phyloP scores from a whole-genome alignment of 2,888 invertebrate species.

The Amblyteles armatorius region DNA sequence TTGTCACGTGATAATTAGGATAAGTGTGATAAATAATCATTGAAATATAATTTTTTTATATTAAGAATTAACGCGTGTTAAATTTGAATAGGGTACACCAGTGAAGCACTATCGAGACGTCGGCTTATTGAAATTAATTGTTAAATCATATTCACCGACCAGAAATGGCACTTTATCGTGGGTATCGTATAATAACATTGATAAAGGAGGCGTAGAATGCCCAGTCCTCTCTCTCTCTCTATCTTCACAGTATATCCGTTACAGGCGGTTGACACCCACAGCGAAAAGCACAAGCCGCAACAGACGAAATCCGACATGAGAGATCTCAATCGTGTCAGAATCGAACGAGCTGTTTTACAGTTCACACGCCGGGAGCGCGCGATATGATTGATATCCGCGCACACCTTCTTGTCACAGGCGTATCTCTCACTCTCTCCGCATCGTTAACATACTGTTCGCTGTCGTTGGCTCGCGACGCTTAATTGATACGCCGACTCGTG shows the following conservation, averaged over 20 bases:
- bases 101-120: slow-evolving; percentile 1
- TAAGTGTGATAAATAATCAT: not conserved
- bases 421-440: slow-evolving; percentile 36
- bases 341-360: slow-evolving; percentile 60
- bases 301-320: slow-evolving; percentile 42
- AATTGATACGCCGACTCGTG: slow-evolving; percentile 33
- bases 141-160: slow-evolving; percentile 1
- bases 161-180: slow-evolving; percentile 11
- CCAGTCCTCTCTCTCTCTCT: not conserved
- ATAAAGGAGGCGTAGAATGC: slow-evolving; percentile 21
- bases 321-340: slow-evolving; percentile 61
- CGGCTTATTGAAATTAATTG: not conserved
- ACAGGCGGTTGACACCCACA: slow-evolving; percentile 17
- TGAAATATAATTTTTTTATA: not conserved
- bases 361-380: slow-evolving; percentile 54
- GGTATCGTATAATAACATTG: slow-evolving; percentile 19
- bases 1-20: too few species aligned
- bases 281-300: slow-evolving; percentile 28
- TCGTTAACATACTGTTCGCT: slow-evolving; percentile 75
- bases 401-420: slow-evolving; percentile 47
- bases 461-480: slow-evolving; percentile 17
- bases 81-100: not conserved
- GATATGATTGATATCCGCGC: slow-evolving; percentile 62
- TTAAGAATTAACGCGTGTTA: not conserved
- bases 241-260: slow-evolving; percentile 28